These are phyloP conservation scores for Muraenolepis orangiensis DNA, from an alignment of 2,797 vertebrate species.

Conservation along the genomic window DNA sequence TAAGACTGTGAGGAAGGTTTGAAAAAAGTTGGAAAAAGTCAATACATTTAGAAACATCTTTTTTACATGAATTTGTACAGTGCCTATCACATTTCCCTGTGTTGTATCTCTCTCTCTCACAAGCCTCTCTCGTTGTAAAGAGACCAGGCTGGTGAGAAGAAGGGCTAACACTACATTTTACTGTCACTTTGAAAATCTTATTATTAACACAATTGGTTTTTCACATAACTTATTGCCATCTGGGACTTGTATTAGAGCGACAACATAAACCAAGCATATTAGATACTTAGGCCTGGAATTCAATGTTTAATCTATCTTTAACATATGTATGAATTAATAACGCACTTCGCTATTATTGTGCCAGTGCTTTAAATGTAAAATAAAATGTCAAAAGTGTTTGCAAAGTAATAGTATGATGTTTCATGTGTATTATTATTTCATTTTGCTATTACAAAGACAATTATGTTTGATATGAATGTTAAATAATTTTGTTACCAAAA, in stretches of 20 bases:
- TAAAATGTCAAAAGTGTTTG: neutral
- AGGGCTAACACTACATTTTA: neutral
- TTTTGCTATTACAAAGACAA: neutral
- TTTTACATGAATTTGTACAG: neutral
- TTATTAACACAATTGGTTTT: neutral
- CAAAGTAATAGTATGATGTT: neutral
- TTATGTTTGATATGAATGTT: neutral
- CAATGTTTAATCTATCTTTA: neutral
- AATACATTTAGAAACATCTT: too few relatives aligned
- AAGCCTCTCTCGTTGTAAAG: neutral
- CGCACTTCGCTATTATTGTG: neutral
- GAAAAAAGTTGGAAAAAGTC: too few relatives aligned
- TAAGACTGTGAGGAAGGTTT: neutral
- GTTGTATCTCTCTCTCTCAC: neutral
- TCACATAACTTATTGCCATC: neutral
- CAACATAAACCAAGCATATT: neutral
- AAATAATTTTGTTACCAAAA: neutral
- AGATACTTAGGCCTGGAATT: neutral
- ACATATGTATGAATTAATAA: too few relatives aligned
- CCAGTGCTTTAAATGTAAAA: neutral
- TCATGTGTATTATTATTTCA: neutral
- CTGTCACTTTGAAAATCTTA: neutral
- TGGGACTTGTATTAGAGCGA: neutral
- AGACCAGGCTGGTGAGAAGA: neutral
- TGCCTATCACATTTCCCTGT: neutral